Conservation (phyloP, 2,113 vertebrate species). For the Rhea americana region DNA sequence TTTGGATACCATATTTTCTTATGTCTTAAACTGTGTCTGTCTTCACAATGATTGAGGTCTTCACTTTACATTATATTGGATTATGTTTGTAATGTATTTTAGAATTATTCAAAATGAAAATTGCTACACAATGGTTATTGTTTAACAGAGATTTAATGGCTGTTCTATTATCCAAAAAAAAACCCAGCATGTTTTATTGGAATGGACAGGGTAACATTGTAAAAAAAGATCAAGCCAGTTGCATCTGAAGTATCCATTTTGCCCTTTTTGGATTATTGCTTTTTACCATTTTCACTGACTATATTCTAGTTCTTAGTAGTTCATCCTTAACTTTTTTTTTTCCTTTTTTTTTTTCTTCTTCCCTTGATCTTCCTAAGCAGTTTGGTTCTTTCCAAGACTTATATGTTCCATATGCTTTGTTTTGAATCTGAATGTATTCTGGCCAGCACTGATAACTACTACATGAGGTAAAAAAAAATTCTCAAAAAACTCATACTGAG, state of each 20-base stretch:
- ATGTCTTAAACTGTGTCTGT: background rate
- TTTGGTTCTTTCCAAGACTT: background rate
- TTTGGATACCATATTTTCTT: background rate
- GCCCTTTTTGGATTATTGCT: background rate
- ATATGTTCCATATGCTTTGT: background rate
- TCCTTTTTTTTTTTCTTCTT: background rate
- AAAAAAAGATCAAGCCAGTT: background rate
- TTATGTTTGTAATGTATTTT: slow-evolving; percentile 14
- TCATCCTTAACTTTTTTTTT: background rate
- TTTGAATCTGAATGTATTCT: background rate
- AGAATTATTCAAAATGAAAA: slow-evolving; percentile 20
- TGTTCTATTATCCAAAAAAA: background rate
- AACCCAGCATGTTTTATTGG: background rate
- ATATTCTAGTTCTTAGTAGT: background rate
- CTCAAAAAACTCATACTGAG: background rate
- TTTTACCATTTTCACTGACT: background rate
- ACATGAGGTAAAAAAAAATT: background rate
- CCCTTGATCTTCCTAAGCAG: background rate
- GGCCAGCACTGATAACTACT: background rate
- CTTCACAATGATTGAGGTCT: slow-evolving; percentile 5
- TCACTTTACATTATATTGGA: slow-evolving; percentile 4
- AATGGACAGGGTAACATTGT: background rate
- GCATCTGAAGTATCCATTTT: background rate
- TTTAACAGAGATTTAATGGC: background rate
- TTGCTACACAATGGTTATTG: background rate